Base-by-base conservation (phyloP, 2,888 invertebrate genomes). In the Pyrrhosoma nymphula region DNA sequence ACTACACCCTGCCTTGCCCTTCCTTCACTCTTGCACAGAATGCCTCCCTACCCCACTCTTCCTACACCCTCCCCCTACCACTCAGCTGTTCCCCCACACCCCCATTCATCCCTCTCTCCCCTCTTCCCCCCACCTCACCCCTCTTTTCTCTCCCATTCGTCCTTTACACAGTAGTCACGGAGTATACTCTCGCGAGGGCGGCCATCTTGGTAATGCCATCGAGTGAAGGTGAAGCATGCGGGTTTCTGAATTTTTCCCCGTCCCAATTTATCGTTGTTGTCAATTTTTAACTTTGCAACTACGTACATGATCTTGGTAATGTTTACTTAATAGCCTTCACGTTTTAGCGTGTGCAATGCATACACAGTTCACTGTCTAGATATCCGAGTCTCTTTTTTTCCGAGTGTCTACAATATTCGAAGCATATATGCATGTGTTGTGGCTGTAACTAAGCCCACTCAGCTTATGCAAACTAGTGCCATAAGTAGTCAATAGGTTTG, bases 171-270 rank as follows among this genome's bases (percentile, higher is more conserved):
- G 35, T 82, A 82, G 69, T 69, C 69, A 93, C 93, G 93, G 69
- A 93, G 69, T 75, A 12, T 10, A 69, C 47, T 23, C 93, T 93
- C 93, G 39, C 56, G 63, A 63, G 91, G 91, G n/a, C 69, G 47
- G 93, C 93, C 93, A 93, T 93, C 93, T 93, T 93, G 93, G 63
- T 23, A 69, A 75, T 93, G 35, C 93, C 93, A n/a, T n/a, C 20
- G 60, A 60, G 60, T 60, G 60, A 60, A 35, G 82, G 82, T 35
- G 35, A 18, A 30, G 82, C 82, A 26, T 10, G 82, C 35, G 82
- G 82, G 35, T 12, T 30, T 82, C 14, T 35, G 82, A 16, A 69
- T 82, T 82, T 35, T 35, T 82, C 26, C 35, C 1, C 12, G 82
- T 35, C 14, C 35, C 82, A 18, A 12, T 82, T 35, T 35, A 20